Evolutionary conservation across 2,113 vertebrate species (phyloP).

Genomic region (Misgurnus anguillicaudatus): DNA sequence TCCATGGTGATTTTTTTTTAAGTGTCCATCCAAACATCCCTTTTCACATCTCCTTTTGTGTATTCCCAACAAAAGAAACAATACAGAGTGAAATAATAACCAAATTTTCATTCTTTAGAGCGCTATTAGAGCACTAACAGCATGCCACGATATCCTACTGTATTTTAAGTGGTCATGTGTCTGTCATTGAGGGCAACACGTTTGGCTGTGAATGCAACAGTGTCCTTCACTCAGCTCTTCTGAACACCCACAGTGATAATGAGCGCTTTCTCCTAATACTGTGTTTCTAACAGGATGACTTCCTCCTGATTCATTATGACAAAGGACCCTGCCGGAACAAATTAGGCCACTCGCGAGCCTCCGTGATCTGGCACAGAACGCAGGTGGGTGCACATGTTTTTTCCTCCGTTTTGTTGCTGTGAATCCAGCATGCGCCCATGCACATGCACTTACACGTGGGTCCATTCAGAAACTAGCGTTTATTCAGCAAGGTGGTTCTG

Average conservation of each 20-base stretch:
- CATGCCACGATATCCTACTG: slow-evolving; percentile 3
- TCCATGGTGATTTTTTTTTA: no score
- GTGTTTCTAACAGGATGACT: slow-evolving; percentile 84
- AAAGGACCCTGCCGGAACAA: slow-evolving; percentile 99
- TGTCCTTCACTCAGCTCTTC: slow-evolving; percentile 20
- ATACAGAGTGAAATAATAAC: background rate
- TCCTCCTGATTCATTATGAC: slow-evolving; percentile 97
- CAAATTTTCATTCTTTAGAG: background rate
- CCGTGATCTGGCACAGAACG: slow-evolving; percentile 99
- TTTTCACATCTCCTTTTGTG: no score
- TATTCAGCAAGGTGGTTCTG: slow-evolving; percentile 5
- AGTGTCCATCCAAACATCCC: no score
- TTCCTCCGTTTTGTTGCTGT: background rate
- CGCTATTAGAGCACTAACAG: background rate
- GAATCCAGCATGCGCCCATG: background rate
- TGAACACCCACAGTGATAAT: slow-evolving; percentile 27
- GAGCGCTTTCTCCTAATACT: slow-evolving; percentile 12
- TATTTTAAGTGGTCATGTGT: slow-evolving; percentile 22
- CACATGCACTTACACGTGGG: slow-evolving; percentile 10
- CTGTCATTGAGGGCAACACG: background rate
- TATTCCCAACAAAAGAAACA: background rate
- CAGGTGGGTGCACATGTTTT: slow-evolving; percentile 78
- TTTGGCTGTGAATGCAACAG: slow-evolving; percentile 15
- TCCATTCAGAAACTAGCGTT: slow-evolving; percentile 9
- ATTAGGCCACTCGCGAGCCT: slow-evolving; percentile 95